Evolutionary conservation across 2,113 vertebrate species (phyloP), one percentile per base, ranked within the genome.

Genomic region (Paramisgurnus dabryanus): DNA sequence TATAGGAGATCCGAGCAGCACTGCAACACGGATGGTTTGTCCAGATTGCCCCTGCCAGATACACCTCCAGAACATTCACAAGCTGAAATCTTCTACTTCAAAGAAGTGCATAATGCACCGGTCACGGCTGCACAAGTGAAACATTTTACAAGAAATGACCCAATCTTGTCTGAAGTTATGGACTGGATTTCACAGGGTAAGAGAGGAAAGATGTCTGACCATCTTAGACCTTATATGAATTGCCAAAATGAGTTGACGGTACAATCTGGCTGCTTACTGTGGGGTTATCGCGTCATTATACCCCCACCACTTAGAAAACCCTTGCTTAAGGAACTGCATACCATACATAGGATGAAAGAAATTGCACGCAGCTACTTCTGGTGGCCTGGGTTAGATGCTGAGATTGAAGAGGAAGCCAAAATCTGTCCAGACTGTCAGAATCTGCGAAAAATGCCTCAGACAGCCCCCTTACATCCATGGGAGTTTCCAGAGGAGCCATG

Each of bases 1-100:
- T 86, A 85, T 18, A 40, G 72, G 10, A 81, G 82, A 41, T 80
- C 79, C 27, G 68, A 79, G 17, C 66, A 65, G 57, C 79, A 75
- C 64, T 40, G 63, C 3, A 81, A 76, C 18, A 63, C 80, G 39
- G 72, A 18, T 11, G 73, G 53, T 41, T 17, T 63, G 8, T 81
- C 55, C 10, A 69, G 65, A 39, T 22, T 60, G 13, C 27, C 61
- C 13, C 12, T 64, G 4, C 61, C 27, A 13, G 61, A 39, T 27
- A 39, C 11, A 39, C 12, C 11, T 6, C 27, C 40, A 47, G 73
- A 76, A 34, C 22, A 47, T 1, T 6, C 11, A 22, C 72, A 63
- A 40, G 39, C 11, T 13, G 41, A 63, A 9, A 75, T 63, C 22
- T 22, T 22, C 22, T 22, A 22, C 22, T 22, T 22, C 22, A 22